Conservation (phyloP, 1,140 invertebrate genomes). For the Psix sp. region DNA sequence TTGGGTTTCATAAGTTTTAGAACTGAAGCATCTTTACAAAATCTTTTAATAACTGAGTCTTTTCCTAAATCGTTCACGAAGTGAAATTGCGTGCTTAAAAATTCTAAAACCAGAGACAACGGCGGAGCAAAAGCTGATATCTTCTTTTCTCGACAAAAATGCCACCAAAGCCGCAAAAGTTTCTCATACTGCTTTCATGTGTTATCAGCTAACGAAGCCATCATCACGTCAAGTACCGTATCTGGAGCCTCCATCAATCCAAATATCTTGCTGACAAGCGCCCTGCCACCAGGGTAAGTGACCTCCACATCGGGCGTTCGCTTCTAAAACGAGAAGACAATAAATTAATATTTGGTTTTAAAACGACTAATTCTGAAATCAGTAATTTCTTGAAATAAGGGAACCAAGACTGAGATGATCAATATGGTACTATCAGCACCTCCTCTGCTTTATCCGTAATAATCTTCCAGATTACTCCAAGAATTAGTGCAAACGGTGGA, state of each 20-base stretch:
- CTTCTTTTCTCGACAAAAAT: slow-evolving; percentile 4
- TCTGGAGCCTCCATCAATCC: slow-evolving; percentile 7
- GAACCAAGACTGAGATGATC: slow-evolving; percentile 15
- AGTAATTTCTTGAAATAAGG: slow-evolving; percentile 1
- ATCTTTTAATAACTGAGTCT: slow-evolving; percentile 3
- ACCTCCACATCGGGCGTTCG: neutral
- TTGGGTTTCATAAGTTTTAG: neutral
- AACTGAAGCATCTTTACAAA: neutral
- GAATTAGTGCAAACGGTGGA: slow-evolving; percentile 54
- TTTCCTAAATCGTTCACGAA: neutral
- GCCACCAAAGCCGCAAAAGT: slow-evolving; percentile 32
- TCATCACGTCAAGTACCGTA: neutral
- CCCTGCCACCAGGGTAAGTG: slow-evolving; percentile 14
- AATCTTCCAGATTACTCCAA: slow-evolving; percentile 49
- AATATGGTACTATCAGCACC: slow-evolving; percentile 31
- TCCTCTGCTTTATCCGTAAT: slow-evolving; percentile 44
- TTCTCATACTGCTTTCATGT: slow-evolving; percentile 40
- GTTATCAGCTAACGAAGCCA: slow-evolving; percentile 2
- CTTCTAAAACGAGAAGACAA: slow-evolving; percentile 18
- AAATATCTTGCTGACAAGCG: slow-evolving; percentile 2
- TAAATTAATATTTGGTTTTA: slow-evolving; percentile 4
- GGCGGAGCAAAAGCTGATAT: neutral
- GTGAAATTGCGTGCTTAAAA: neutral
- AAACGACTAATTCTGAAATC: neutral
- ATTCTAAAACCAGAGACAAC: neutral